Conservation (phyloP, 1,140 invertebrate genomes). For the Solenopsis fugax region DNA sequence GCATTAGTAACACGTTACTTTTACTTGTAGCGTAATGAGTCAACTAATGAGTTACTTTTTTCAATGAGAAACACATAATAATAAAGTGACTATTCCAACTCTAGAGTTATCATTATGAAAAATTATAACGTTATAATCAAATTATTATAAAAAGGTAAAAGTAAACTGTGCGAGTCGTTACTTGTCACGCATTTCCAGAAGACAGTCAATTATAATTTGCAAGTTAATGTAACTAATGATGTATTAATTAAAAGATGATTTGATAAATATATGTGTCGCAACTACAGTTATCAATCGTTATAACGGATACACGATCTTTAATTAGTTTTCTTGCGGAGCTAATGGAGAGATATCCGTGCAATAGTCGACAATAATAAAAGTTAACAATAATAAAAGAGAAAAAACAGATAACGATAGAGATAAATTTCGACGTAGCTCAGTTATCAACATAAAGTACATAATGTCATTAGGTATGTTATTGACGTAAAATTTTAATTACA, state of each 20-base stretch:
- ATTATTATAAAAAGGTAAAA: no score
- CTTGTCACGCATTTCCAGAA: no score
- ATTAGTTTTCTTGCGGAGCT: not conserved
- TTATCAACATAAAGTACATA: conserved; percentile 6
- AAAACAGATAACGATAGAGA: not conserved
- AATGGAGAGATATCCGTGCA: not conserved
- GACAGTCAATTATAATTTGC: not conserved
- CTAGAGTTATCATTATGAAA: no score
- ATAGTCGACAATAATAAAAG: not conserved
- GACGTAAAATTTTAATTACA: conserved; percentile 4
- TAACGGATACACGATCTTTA: not conserved
- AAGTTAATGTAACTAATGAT: not conserved
- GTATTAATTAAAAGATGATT: not conserved
- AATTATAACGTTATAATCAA: no score
- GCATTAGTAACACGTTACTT: no score
- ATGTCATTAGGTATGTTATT: not conserved
- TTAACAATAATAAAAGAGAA: not conserved
- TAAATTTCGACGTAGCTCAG: not conserved
- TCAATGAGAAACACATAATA: no score
- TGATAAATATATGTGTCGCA: not conserved
- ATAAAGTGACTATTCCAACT: no score
- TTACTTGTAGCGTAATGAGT: no score
- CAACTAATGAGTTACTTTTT: no score
- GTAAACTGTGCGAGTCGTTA: no score
- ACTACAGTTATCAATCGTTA: not conserved